These are phyloP conservation scores for Lerista edwardsae DNA, from an alignment of 2,797 vertebrate species.

Conservation along the genomic window DNA sequence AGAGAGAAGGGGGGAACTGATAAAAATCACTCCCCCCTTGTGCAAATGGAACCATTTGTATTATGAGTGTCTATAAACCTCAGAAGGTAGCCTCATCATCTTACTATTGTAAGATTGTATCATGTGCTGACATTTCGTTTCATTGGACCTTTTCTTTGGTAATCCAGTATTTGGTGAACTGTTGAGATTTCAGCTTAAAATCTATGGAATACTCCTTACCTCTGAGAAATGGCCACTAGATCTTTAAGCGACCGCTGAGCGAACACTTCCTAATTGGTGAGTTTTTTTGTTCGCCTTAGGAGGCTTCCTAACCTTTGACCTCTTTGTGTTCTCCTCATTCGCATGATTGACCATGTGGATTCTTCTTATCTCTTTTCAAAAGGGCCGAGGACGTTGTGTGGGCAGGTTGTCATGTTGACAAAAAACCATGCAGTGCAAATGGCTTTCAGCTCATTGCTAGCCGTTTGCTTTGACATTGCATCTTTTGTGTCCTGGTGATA, in stretches of 20 bases:
- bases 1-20: neutral
- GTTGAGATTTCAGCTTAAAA: conserved; percentile 1
- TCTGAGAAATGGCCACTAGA: neutral
- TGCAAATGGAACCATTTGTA: too few species aligned
- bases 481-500: conserved; percentile 13
- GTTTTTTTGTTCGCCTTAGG: conserved; percentile 23
- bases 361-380: conserved; percentile 27
- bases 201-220: conserved; percentile 7
- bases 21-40: too few species aligned
- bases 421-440: conserved; percentile 7
- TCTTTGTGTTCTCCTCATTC: conserved; percentile 34
- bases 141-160: neutral
- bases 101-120: neutral
- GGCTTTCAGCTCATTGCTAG: conserved; percentile 31
- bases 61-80: neutral
- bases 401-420: conserved; percentile 29
- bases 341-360: neutral
- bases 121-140: neutral
- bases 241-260: conserved; percentile 11
- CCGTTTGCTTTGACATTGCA: conserved; percentile 17
- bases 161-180: neutral
- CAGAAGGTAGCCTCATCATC: neutral
- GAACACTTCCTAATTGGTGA: conserved; percentile 28
- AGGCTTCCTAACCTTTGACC: conserved; percentile 32
- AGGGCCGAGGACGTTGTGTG: conserved; percentile 34